phyloP scores from a whole-genome alignment of 2,888 invertebrate genomes.

The Noctua fimbriata region DNA sequence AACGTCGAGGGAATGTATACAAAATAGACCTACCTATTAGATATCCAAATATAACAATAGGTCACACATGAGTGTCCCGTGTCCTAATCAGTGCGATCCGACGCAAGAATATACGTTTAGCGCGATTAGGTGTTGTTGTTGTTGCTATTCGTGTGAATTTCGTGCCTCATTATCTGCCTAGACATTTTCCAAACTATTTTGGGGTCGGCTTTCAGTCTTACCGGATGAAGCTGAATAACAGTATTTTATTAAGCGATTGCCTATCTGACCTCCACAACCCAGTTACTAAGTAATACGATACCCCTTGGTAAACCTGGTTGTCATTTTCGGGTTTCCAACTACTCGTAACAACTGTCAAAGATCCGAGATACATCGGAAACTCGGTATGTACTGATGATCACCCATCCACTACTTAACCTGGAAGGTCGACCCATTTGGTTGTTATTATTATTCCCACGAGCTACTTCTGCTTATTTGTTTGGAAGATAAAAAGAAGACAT shows the following conservation, averaged over 20 bases:
- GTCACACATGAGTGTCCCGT: constrained; percentile 11
- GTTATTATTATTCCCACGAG: background rate
- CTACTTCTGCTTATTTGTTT: background rate
- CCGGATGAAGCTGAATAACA: background rate
- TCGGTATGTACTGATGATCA: background rate
- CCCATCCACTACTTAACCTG: background rate
- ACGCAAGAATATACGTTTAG: background rate
- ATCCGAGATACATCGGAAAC: background rate
- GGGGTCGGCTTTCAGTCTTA: background rate
- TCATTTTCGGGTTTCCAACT: background rate
- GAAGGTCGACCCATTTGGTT: background rate
- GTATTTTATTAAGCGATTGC: background rate
- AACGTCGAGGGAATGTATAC: constrained; percentile 10
- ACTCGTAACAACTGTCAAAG: background rate
- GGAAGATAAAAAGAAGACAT: background rate
- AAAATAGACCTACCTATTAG: constrained; percentile 5
- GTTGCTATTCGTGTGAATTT: background rate
- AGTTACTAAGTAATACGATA: background rate
- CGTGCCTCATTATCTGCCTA: background rate
- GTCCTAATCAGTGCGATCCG: background rate
- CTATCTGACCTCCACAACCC: background rate
- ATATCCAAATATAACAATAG: constrained; percentile 23
- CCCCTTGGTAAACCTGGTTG: background rate
- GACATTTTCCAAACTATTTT: background rate
- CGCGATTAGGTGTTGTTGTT: background rate